A percentile compares a stretch with the other conserved stretches of the same genome.
Evolutionary conservation across 2,797 vertebrate species (phyloP).

Genomic region (Acanthornis magna): DNA sequence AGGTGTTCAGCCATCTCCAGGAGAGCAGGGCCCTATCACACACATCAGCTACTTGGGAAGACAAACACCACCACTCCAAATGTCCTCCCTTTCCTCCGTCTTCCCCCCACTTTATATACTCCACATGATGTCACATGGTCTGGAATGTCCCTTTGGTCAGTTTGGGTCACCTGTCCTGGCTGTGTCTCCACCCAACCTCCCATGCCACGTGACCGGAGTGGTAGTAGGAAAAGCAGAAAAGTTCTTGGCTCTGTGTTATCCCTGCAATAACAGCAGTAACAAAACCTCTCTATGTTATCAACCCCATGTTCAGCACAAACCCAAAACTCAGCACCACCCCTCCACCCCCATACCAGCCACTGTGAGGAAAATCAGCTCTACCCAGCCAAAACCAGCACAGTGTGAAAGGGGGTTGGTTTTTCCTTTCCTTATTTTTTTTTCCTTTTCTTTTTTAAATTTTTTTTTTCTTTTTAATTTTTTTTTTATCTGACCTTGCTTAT

Average conservation of each 20-base stretch:
- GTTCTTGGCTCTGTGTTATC: neutral
- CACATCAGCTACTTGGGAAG: rapidly evolving
- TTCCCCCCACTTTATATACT: neutral
- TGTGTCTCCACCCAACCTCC: neutral
- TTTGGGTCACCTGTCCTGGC: neutral
- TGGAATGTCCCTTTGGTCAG: neutral
- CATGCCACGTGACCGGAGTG: rapidly evolving
- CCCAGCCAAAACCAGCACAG: neutral
- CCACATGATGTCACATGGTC: neutral
- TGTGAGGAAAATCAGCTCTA: neutral
- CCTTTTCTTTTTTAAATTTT: too few relatives aligned
- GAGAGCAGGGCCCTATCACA: neutral
- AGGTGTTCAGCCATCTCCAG: neutral
- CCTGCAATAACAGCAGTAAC: neutral
- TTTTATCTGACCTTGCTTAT: neutral
- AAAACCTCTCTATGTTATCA: neutral
- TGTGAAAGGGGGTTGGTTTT: neutral
- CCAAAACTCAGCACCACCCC: neutral
- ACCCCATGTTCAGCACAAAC: neutral
- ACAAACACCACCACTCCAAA: neutral
- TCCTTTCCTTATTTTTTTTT: neutral
- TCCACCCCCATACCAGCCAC: neutral
- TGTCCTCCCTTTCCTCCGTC: rapidly evolving
- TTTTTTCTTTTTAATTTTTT: too few relatives aligned
- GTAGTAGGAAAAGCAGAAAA: neutral